Conservation (phyloP, 2,113 vertebrate genomes). For the Odobenus rosmarus region DNA sequence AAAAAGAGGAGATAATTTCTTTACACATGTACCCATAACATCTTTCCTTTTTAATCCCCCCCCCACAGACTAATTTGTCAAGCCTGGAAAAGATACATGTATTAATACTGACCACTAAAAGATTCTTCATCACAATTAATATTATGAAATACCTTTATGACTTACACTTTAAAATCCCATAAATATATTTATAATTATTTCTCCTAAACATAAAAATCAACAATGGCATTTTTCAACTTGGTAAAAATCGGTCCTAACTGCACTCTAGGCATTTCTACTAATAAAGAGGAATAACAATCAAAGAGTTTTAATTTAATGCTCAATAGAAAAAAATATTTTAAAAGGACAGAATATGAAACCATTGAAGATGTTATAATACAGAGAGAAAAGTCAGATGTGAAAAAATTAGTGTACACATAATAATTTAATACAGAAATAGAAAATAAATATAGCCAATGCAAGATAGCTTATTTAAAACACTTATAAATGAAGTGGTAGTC, state of each 20-base stretch:
- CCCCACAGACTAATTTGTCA: not conserved
- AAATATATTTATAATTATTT: not conserved
- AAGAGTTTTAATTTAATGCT: not conserved
- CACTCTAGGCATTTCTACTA: not conserved
- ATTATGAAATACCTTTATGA: not conserved
- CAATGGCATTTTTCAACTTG: not conserved
- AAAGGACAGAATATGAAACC: not conserved
- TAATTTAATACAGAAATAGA: not conserved
- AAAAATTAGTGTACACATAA: not conserved
- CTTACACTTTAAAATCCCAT: not conserved
- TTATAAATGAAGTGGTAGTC: not conserved
- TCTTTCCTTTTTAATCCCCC: not conserved
- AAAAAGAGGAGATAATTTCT: not conserved
- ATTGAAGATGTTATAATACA: not conserved
- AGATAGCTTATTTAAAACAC: not conserved
- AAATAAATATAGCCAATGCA: not conserved
- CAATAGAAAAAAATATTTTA: not conserved
- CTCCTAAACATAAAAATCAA: not conserved
- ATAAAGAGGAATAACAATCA: slow-evolving; percentile 16
- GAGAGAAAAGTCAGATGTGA: not conserved
- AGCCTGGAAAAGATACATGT: not conserved
- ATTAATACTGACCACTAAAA: not conserved
- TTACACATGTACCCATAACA: not conserved
- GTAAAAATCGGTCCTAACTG: not conserved
- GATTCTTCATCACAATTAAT: not conserved